Base-by-base conservation (phyloP, 2,113 vertebrate species). In the Rafetus swinhoei region DNA sequence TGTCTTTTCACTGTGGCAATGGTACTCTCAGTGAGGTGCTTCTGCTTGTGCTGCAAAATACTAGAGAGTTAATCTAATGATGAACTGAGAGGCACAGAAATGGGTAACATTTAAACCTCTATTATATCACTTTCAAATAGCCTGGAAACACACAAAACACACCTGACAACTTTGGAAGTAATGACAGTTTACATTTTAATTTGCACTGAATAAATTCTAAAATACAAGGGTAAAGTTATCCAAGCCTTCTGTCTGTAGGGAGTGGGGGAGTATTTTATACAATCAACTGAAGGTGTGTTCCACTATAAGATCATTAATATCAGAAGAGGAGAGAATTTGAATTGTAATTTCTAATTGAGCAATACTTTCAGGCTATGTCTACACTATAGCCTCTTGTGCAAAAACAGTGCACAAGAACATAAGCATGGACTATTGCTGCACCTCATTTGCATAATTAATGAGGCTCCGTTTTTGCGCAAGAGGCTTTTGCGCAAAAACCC, bases 1-100 rank as follows among this genome's bases (percentile, higher is more conserved):
- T 96, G 22, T 92, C 92, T 97, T 87, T 93, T 90, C 84, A 89
- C 80, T 91, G 88, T 95, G 89, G 84, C 81, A 81, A 96, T 93
- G 97, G 94, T 86, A 89, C 95, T 84, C 91, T 92, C 62, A 87
- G 91, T 88, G 82, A 83, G 56, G 85, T 21, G 10, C 62, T 93
- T 95, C 84, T 80, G 79, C 87, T 96, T 95, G 85, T 96, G 97
- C 90, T 96, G 95, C 88, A 97, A 92, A 97, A 98, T 92, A 94
- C 91, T 89, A 90, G 91, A 93, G 85, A 91, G 94, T 95, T 97
- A 95, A 96, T 97, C 92, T 95, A 96, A 85, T 89, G 94, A 94
- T 93, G 95, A 97, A 96, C 62, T 93, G 90, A 82, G 85, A 93
- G 60, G 94, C 96, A 82, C 90, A 90, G 95, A 84, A 92, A 83